Percentiles rank a stretch among this genome's conserved stretches.
These are phyloP conservation scores for Paracanthobrama guichenoti DNA, from an alignment of 2,113 vertebrate species.

Conservation along the genomic window DNA sequence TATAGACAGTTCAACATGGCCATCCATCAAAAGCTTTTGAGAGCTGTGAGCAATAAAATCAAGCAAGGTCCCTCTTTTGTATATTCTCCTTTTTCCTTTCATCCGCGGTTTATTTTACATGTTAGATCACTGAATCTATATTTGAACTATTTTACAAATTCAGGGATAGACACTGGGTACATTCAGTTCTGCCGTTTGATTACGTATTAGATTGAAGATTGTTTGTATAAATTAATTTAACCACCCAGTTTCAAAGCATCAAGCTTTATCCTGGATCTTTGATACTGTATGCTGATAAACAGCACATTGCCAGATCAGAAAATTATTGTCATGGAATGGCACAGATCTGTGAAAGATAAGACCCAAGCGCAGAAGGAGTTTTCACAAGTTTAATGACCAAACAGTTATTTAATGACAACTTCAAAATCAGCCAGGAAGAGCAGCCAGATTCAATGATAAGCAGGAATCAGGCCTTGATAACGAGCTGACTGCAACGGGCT, in stretches of 20 bases:
- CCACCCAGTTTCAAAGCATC: background rate
- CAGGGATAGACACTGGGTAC: background rate
- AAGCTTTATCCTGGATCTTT: background rate
- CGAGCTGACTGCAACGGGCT: too few relatives aligned
- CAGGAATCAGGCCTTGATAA: too few relatives aligned
- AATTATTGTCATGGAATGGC: too few relatives aligned
- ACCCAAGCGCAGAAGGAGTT: too few relatives aligned
- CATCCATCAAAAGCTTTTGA: conserved; percentile 6
- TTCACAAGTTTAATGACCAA: too few relatives aligned
- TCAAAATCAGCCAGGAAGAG: too few relatives aligned
- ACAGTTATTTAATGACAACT: too few relatives aligned
- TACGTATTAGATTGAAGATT: background rate
- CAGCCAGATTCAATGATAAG: too few relatives aligned
- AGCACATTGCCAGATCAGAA: background rate
- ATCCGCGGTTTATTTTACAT: background rate
- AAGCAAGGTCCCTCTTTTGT: background rate
- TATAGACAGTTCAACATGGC: background rate
- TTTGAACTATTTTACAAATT: background rate
- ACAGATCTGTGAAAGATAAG: too few relatives aligned
- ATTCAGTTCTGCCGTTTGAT: background rate
- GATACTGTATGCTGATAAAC: background rate
- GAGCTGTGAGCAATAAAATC: background rate
- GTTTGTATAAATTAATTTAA: background rate
- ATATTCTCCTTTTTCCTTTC: conserved; percentile 2
- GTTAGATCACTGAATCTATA: conserved; percentile 6